A percentile compares a stretch with the other conserved stretches of the same genome.
phyloP scores from a whole-genome alignment of 2,888 invertebrate species.

The Steromphala cineraria region DNA sequence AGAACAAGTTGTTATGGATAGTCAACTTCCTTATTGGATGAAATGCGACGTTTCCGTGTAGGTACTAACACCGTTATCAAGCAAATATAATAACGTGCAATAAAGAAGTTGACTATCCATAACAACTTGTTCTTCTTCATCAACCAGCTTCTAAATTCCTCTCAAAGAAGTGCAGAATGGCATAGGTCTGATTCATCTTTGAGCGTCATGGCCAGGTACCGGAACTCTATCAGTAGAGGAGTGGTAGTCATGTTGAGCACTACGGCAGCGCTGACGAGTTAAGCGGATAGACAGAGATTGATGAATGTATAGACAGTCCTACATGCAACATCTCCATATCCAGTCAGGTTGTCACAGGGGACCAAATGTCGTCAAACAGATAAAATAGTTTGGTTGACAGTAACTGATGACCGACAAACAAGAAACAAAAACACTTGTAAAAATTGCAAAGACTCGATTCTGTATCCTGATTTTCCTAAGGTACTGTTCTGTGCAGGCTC shows the following conservation, averaged over 20 bases:
- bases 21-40: no score
- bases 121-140: no score
- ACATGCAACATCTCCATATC: neutral
- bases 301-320: neutral
- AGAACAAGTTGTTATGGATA: no score
- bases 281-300: neutral
- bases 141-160: no score
- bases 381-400: neutral
- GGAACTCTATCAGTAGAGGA: neutral
- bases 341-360: neutral
- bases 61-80: no score
- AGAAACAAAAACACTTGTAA: no score
- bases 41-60: no score
- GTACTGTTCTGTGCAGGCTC: neutral
- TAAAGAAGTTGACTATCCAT: no score
- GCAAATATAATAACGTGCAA: no score
- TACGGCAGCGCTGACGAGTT: neutral
- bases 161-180: no score
- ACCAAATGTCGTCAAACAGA: neutral
- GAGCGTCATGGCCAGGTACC: neutral
- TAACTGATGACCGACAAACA: neutral
- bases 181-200: neutral
- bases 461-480: neutral
- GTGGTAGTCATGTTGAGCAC: neutral
- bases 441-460: no score